Base-by-base conservation (phyloP, 2,888 invertebrate species). In the Drosophila villosipedis region DNA sequence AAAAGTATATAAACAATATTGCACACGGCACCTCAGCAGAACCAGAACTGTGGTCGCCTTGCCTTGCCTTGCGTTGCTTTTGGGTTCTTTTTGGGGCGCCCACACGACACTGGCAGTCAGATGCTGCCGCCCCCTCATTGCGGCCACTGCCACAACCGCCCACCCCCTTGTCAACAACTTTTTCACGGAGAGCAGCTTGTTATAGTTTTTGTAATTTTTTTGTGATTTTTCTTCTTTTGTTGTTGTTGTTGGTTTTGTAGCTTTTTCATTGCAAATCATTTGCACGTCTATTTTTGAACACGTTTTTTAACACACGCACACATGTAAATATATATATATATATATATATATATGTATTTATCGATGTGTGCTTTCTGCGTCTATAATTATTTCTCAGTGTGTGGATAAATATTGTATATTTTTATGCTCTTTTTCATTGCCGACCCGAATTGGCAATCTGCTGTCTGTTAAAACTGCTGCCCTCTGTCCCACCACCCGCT, bases 1-100 rank as follows among this genome's bases (percentile, higher is more conserved):
- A 85, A 71, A 80, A 78, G 67, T 83, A 92, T 92, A 92, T 91
- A 93, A 92, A 93, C 93, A 93, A 92, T 92, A 92, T 93, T 93
- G 93, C 93, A 93, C 93, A 93, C 93, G 93, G 93, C 93, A 91
- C 92, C 83, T 81, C 60, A 71, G 19, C 22, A 58, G 31, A 31
- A 31, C n/a, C 12, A 58, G 70, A 65, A 57, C 35, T 47, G 64
- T 22, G 35, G 7, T 68, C 67, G 73, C 65, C 43, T 31, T 16
- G 30, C 4, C 61, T 49, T n/a, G 70, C 62, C 37, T 63, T 55
- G 12, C 16, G 54, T 37, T 22, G 58, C 5, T 59, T 66, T 74
- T 73, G 68, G 54, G 61, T 41, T 58, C 3, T 37, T 69, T 58
- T 63, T 68, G 58, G 63, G 73, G 76, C 85, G 82, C 84, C 89